A percentile compares a stretch with the other conserved stretches of the same genome.
Evolutionary conservation across 2,113 vertebrate genomes (phyloP).

Genomic region (Tonatia bakeri): DNA sequence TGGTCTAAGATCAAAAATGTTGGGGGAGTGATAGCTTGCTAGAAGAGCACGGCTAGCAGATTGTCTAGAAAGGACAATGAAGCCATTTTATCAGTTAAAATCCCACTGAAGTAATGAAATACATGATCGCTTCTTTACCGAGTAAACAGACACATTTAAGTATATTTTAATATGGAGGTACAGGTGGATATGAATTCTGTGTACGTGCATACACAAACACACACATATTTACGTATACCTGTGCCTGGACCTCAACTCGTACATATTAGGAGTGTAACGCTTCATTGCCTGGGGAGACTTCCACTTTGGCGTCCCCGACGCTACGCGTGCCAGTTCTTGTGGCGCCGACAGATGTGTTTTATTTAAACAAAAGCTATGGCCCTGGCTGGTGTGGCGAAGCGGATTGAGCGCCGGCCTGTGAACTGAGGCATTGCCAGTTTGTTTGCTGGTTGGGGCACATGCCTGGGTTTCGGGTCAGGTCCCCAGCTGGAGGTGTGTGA

Average conservation of each 20-base stretch:
- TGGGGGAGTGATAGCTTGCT: not conserved
- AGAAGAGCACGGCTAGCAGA: not conserved
- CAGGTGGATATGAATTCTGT: not conserved
- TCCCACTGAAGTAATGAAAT: slow-evolving; percentile 1
- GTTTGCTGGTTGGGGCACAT: no score
- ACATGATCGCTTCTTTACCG: not conserved
- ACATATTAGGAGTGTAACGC: not conserved
- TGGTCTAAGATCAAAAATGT: slow-evolving; percentile 47
- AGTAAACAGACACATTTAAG: not conserved
- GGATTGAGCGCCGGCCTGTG: no score
- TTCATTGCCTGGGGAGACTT: not conserved
- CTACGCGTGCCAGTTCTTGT: not conserved
- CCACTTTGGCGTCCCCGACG: no score
- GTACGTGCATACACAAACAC: not conserved
- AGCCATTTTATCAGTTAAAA: slow-evolving; percentile 13
- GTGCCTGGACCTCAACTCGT: not conserved
- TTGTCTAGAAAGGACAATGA: slow-evolving; percentile 41
- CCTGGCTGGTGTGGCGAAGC: no score
- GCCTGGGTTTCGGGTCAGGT: no score
- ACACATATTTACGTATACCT: not conserved
- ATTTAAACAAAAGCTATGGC: not conserved
- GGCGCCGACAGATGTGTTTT: not conserved
- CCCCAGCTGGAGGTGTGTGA: no score
- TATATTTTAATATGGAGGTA: not conserved
- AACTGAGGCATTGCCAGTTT: no score